Conservation (phyloP, 1,140 invertebrate species). For the Drosophila ficusphila region DNA sequence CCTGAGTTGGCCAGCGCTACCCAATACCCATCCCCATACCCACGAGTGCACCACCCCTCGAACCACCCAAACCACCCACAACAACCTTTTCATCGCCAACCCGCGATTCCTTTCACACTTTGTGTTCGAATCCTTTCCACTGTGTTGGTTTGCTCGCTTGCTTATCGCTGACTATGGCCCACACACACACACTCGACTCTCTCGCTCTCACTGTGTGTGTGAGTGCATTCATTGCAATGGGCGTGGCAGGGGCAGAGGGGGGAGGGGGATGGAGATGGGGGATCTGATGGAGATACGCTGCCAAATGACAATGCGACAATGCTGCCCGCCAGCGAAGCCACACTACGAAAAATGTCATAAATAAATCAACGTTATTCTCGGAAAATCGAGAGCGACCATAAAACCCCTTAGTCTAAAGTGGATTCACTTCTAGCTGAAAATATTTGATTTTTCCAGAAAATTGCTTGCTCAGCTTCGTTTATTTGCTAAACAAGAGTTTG, state of each 20-base stretch:
- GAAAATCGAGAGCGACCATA: conserved; percentile 21
- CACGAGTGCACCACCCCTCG: not conserved
- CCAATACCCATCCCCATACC: not conserved
- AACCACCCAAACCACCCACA: not conserved
- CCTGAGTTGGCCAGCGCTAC: conserved; percentile 20
- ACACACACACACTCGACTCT: not conserved
- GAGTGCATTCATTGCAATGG: conserved; percentile 20
- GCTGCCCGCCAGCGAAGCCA: conserved; percentile 39
- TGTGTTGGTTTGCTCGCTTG: conserved; percentile 45
- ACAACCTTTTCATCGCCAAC: conserved; percentile 18
- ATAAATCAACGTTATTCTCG: conserved; percentile 11
- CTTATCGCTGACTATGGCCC: conserved; percentile 54
- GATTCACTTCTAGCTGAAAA: not conserved
- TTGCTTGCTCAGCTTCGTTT: not conserved
- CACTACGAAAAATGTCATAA: conserved; percentile 32
- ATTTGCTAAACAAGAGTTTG: not conserved
- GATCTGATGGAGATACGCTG: conserved; percentile 24
- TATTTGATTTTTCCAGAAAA: not conserved
- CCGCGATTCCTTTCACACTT: conserved; percentile 55
- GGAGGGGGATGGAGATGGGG: not conserved
- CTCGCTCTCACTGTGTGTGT: conserved; percentile 12
- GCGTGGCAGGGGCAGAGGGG: conserved; percentile 2
- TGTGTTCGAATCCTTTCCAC: conserved; percentile 35
- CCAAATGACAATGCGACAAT: conserved; percentile 76
- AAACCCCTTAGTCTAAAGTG: not conserved